These are phyloP conservation scores for Papilio glaucus DNA, from an alignment of 1,140 invertebrate genomes.

Conservation along the genomic window DNA sequence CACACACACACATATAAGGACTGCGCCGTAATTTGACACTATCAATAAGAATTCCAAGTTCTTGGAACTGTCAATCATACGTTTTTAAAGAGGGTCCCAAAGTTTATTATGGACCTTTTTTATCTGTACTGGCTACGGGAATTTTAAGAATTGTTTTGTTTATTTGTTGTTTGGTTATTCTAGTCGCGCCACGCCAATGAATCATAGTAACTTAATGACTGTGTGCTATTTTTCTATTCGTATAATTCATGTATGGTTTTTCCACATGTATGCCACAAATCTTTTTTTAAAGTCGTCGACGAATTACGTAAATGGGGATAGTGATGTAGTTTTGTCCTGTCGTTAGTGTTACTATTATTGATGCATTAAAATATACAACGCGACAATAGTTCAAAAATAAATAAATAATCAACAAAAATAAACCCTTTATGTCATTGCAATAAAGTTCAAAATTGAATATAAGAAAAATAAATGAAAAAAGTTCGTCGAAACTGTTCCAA, in stretches of 20 bases:
- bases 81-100: constrained; percentile 2
- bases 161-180: not conserved
- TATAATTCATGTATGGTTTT: not conserved
- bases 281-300: too few species aligned
- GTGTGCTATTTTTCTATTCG: not conserved
- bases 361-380: too few species aligned
- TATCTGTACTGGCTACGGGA: constrained; percentile 17
- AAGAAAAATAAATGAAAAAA: too few species aligned
- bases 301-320: too few species aligned
- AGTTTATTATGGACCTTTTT: constrained; percentile 22
- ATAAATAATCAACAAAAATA: too few species aligned
- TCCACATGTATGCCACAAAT: not conserved
- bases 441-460: too few species aligned
- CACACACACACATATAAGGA: too few species aligned
- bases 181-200: not conserved
- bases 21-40: constrained; percentile 13
- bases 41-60: constrained; percentile 4
- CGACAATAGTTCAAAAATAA: too few species aligned
- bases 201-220: not conserved
- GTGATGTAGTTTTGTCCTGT: too few species aligned
- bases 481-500: too few species aligned
- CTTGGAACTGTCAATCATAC: constrained; percentile 21
- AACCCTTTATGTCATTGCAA: too few species aligned
- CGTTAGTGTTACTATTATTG: too few species aligned
- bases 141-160: constrained; percentile 6